A percentile compares a stretch with the other conserved stretches of the same genome.
Evolutionary conservation across 2,888 invertebrate species (phyloP).

Genomic region (Yponomeuta sedellus): DNA sequence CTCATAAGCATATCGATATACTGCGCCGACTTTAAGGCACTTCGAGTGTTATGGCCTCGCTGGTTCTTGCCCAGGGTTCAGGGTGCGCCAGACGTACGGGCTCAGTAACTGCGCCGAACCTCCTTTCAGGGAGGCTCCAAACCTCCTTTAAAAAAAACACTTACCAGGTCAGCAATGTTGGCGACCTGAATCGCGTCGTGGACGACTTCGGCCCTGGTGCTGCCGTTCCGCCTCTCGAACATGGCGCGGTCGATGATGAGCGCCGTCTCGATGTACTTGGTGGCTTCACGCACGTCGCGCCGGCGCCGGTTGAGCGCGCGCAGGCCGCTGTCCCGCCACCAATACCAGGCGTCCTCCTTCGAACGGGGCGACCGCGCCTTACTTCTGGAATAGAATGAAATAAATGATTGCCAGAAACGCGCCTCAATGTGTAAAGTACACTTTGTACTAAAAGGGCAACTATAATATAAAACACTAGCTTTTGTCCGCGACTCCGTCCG

Average conservation of each 20-base stretch:
- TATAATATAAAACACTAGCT: too few relatives aligned
- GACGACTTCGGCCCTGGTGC: constrained; percentile 90
- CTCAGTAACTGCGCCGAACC: too few relatives aligned
- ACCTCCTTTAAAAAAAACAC: not conserved
- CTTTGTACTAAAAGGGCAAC: too few relatives aligned
- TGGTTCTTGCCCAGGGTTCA: too few relatives aligned
- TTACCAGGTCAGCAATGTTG: constrained; percentile 4
- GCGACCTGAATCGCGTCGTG: constrained; percentile 95
- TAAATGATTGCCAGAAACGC: too few relatives aligned
- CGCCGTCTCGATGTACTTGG: constrained; percentile 97
- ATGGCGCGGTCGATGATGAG: constrained; percentile 97
- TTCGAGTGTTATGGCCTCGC: too few relatives aligned
- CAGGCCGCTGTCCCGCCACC: constrained; percentile 60
- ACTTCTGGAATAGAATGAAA: not conserved
- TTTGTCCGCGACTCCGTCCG: too few relatives aligned
- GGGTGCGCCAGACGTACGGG: too few relatives aligned
- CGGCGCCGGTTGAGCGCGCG: constrained; percentile 52
- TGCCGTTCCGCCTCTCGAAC: constrained; percentile 95
- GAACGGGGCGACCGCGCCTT: not conserved
- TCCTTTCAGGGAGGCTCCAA: too few relatives aligned
- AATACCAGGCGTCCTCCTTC: constrained; percentile 44
- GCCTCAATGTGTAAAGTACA: too few relatives aligned
- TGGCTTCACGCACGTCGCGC: constrained; percentile 91
- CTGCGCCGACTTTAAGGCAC: too few relatives aligned
- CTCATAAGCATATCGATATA: too few relatives aligned